These are phyloP conservation scores for Diarsia mendica DNA, from an alignment of 2,888 invertebrate species.

Conservation along the genomic window DNA sequence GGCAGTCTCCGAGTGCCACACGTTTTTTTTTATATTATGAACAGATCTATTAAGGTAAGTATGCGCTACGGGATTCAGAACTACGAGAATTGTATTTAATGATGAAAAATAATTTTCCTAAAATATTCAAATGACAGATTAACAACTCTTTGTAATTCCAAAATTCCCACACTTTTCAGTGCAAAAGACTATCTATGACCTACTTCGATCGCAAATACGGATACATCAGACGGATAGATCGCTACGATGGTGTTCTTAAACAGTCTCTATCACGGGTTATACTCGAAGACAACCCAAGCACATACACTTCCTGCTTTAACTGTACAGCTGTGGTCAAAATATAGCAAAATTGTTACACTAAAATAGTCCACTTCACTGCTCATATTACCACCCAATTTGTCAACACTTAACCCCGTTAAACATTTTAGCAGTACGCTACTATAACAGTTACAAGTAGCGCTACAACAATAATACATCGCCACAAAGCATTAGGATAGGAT, in stretches of 20 bases:
- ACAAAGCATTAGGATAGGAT: conserved; percentile 60
- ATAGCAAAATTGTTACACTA: neutral
- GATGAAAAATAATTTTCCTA: neutral
- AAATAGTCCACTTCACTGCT: conserved; percentile 4
- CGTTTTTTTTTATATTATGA: too few relatives aligned
- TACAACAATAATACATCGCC: conserved; percentile 57
- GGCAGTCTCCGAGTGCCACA: too few relatives aligned
- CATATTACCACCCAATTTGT: conserved; percentile 23
- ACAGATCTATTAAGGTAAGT: too few relatives aligned
- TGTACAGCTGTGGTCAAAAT: neutral
- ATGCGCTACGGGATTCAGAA: neutral
- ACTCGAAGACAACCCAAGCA: neutral
- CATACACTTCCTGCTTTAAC: neutral
- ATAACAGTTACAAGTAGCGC: conserved; percentile 32
- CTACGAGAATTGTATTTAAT: neutral
- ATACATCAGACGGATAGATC: neutral
- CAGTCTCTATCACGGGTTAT: neutral
- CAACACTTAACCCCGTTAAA: conserved; percentile 5
- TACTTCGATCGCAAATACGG: neutral
- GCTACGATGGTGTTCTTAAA: neutral
- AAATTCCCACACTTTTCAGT: neutral
- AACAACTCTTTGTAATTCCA: neutral
- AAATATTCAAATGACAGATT: neutral
- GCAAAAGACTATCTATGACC: neutral
- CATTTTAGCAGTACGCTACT: conserved; percentile 24